These are phyloP conservation scores for Danio albolineatus DNA, from an alignment of 2,797 vertebrate species.

Conservation along the genomic window DNA sequence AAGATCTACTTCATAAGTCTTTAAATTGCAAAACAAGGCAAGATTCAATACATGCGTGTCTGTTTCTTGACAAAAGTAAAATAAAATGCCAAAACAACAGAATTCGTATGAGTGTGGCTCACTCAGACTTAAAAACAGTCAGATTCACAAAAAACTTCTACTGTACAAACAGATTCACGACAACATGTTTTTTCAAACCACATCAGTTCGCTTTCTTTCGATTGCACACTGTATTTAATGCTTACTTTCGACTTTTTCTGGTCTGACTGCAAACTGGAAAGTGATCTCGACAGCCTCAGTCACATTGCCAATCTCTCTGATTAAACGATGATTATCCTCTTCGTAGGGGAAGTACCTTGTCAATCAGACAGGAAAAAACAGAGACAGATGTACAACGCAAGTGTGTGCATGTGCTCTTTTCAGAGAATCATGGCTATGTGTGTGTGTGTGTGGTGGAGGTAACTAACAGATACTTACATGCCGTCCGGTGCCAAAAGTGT, in stretches of 20 bases:
- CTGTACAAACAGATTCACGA: not conserved
- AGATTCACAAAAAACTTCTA: not conserved
- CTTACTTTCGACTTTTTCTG: conserved; percentile 71
- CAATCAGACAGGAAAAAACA: conserved; percentile 3
- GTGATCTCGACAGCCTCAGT: conserved; percentile 76
- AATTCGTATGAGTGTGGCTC: too few relatives aligned
- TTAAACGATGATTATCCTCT: conserved; percentile 70
- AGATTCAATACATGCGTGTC: too few relatives aligned
- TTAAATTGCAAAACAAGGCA: too few relatives aligned
- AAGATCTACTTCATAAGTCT: too few relatives aligned
- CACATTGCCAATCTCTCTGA: conserved; percentile 77
- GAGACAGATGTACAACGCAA: not conserved
- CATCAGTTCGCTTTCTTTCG: not conserved
- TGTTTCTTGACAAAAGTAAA: too few relatives aligned
- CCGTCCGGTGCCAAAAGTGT: conserved; percentile 75
- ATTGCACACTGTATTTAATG: conserved; percentile 13
- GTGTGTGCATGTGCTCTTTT: not conserved
- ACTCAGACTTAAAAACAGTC: not conserved
- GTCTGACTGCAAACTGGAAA: conserved; percentile 78
- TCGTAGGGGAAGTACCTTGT: conserved; percentile 77
- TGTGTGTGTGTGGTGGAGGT: not conserved
- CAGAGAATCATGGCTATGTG: not conserved
- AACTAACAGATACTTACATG: conserved; percentile 72
- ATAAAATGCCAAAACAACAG: too few relatives aligned
- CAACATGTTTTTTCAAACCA: too few relatives aligned